These are phyloP conservation scores for Eonycteris spelaea DNA, from an alignment of 2,113 vertebrate genomes.

Conservation along the genomic window DNA sequence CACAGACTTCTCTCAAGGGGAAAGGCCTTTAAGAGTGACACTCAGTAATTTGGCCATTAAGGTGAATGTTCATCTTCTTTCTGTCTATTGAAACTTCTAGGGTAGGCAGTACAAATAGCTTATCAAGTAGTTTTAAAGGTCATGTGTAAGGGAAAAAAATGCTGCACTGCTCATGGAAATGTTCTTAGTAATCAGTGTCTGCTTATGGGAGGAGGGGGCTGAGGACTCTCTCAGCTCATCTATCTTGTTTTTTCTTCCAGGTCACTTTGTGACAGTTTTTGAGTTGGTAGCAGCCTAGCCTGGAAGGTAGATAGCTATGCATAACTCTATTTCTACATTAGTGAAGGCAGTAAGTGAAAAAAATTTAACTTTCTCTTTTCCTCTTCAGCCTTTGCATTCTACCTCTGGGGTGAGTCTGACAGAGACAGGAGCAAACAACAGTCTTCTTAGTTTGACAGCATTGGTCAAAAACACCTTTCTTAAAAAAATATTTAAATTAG, in stretches of 20 bases:
- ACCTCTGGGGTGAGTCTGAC: slow-evolving; percentile 1
- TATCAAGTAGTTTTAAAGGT: slow-evolving; percentile 86
- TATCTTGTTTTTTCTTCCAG: slow-evolving; percentile 59
- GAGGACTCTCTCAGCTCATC: slow-evolving; percentile 49
- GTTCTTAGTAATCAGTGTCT: slow-evolving; percentile 78
- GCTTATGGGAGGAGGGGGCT: slow-evolving; percentile 56
- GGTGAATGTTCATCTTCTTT: slow-evolving; percentile 83
- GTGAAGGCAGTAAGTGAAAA: slow-evolving; percentile 5
- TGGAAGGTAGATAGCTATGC: neutral
- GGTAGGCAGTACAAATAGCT: slow-evolving; percentile 84
- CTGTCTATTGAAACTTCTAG: slow-evolving; percentile 79
- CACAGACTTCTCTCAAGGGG: slow-evolving; percentile 58
- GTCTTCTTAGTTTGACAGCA: neutral
- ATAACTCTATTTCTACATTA: slow-evolving; percentile 21
- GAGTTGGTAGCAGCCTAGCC: slow-evolving; percentile 43
- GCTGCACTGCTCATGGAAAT: slow-evolving; percentile 77
- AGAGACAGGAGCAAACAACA: slow-evolving; percentile 15
- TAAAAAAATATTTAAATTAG: too few relatives aligned
- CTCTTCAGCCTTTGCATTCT: neutral
- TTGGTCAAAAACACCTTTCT: slow-evolving; percentile 39
- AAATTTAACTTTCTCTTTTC: neutral
- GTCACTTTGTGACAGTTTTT: slow-evolving; percentile 44
- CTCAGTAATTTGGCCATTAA: slow-evolving; percentile 83
- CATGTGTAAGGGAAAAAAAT: slow-evolving; percentile 79
- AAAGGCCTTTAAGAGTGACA: slow-evolving; percentile 72